Base-by-base conservation (phyloP, 1,140 invertebrate species). In the Trachymyrmex septentrionalis region DNA sequence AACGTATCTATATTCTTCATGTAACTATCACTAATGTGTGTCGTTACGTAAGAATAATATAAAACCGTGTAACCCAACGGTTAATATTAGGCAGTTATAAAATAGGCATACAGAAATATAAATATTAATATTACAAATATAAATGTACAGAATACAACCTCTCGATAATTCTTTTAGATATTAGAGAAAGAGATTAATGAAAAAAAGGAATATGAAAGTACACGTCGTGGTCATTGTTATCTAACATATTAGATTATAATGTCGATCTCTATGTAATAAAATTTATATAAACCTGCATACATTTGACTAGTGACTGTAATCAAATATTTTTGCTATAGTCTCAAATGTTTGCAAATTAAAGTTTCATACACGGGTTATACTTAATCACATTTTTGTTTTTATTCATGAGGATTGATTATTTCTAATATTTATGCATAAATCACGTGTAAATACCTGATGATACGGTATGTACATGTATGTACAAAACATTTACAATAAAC, bases 401-500 rank as follows among this genome's bases (percentile, higher is more conserved):
- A 24, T 67, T 50, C 19, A 38, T 53, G 24, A 59, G 12, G 10
- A 53, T 69, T 14, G 14, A 67, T 67, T 80, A 44, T 80, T 67
- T 53, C 14, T 14, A 67, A 9, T 78, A 76, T 77, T 63, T 77
- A 67, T 80, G 44, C 27, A 5, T 30, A 30, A 66, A 21, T 66
- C 0, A 27, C 27, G 64, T 80, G n/a, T 34, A 67, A 3, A 24
- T 80, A 67, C 27, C 30, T 3, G 21, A 34, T 34, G 19, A 66
- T 38, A 78, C 4, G 44, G 27, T 55, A 48, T 59, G 14, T 59
- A 55, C 44, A 84, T 82, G 21, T 48, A 86, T n/a, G 84, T n/a
- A 24, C 66, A 50, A 50, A 69, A 69, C 21, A 61, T 73, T 76
- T 72, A 53, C 72, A 87, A 72, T 81, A 85, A 85, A 85, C 24